Base-by-base conservation (phyloP, 2,113 vertebrate species). In the Carassius auratus region DNA sequence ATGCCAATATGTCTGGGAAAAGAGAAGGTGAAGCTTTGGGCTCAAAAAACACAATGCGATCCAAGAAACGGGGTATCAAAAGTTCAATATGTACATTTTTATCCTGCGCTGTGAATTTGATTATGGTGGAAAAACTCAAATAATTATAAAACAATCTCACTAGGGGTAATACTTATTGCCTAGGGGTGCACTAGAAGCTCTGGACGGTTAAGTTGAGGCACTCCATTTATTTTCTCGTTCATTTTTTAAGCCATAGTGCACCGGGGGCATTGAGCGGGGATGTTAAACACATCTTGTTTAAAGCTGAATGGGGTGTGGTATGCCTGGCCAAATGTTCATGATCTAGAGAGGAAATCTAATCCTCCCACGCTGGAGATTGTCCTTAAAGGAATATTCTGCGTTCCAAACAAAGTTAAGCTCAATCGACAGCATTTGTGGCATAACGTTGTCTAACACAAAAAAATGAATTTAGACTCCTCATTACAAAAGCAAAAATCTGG, bases 1-100 rank as follows among this genome's bases (percentile, higher is more conserved):
- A 91, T 93, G 92, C 94, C 93, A 94, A 91, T 92, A 93, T 91
- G 94, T 94, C 94, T 94, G 93, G 88, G 92, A 93, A 91, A 94
- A 76, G 90, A 91, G 88, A 92, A 94, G 92, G 92, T 92, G 89
- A 94, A 92, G 91, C 84, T 87, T 92, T 87, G 90, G 88, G 78
- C 84, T 88, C 86, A 81, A 85, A 91, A 91, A 90, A 88, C 87
- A 90, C 85, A 91, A 90, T 84, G 76, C 45, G 88, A 91, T 92
- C 90, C 92, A 93, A 91, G 87, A 90, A 91, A 87, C 10, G 30
- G 92, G 90, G 87, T 89, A 94, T 89, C 89, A 91, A 93, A 93
- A 94, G 93, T 95, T 95, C 93, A 94, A 86, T 83, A 33, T 78
- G 81, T 81, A 71, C 78, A 75, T 88, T 91, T 86, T 89, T 90